Conservation (phyloP, 2,113 vertebrate species). For the Leucosticte australis region DNA sequence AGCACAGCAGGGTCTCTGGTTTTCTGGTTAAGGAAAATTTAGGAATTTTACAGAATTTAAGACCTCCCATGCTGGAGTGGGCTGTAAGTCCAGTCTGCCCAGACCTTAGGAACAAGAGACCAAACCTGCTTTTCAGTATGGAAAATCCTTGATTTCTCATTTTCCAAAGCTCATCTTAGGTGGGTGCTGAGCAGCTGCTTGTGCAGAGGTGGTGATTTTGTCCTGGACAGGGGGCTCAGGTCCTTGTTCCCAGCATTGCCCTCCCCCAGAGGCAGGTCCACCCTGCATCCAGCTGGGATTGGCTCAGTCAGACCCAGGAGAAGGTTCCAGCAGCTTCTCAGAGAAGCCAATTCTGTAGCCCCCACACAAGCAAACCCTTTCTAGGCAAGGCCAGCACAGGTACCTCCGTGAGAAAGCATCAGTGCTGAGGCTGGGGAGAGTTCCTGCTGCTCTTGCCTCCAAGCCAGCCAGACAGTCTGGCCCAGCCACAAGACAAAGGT, state of each 20-base stretch:
- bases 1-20: not conserved
- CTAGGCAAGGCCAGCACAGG: not conserved
- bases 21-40: not conserved
- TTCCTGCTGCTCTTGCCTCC: not conserved
- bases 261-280: fast-evolving
- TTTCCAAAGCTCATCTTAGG: not conserved
- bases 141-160: not conserved
- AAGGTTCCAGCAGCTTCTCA: not conserved
- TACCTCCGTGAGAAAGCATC: not conserved
- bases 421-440: not conserved
- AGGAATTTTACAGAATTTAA: not conserved
- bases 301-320: fast-evolving
- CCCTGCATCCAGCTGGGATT: not conserved
- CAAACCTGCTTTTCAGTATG: not conserved
- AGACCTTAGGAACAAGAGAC: not conserved
- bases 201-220: not conserved
- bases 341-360: not conserved
- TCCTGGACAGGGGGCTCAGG: not conserved
- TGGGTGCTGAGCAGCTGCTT: not conserved
- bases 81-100: not conserved
- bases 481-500: not conserved
- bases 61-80: not conserved
- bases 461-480: not conserved
- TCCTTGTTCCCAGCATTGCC: fast-evolving
- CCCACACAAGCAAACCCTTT: not conserved